Evolutionary conservation across 2,113 vertebrate genomes (phyloP).

Genomic region (Epinephelus cyanopodus): DNA sequence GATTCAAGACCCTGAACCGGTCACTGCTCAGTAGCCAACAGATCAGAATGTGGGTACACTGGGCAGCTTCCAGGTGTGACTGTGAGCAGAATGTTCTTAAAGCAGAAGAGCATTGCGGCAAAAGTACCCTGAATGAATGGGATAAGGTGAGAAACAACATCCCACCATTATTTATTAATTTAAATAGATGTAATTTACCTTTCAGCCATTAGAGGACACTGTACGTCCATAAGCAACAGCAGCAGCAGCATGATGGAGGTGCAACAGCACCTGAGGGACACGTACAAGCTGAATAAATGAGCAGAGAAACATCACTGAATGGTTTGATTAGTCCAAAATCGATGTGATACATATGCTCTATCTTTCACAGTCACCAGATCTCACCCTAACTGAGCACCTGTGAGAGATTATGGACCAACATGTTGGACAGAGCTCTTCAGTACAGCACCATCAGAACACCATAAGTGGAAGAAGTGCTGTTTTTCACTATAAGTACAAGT

Average conservation of each 20-base stretch:
- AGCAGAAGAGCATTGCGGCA: background rate
- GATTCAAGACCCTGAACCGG: background rate
- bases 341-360: background rate
- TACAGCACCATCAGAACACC: background rate
- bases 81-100: background rate
- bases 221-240: background rate
- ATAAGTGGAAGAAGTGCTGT: background rate
- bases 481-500: background rate
- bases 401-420: background rate
- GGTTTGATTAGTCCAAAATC: background rate
- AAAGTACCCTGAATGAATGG: background rate
- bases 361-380: background rate
- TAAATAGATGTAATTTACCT: constrained; percentile 19
- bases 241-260: background rate
- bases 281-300: background rate
- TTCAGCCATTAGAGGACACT: constrained; percentile 57
- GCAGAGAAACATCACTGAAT: background rate
- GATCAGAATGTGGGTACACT: background rate
- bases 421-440: background rate
- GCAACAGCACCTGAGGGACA: background rate
- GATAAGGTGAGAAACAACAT: background rate
- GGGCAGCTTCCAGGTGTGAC: background rate
- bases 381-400: background rate
- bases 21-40: background rate
- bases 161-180: constrained; percentile 13